A percentile compares a stretch with the other conserved stretches of the same genome.
Conservation (phyloP, 1,140 invertebrate genomes). For the Cherax destructor region DNA sequence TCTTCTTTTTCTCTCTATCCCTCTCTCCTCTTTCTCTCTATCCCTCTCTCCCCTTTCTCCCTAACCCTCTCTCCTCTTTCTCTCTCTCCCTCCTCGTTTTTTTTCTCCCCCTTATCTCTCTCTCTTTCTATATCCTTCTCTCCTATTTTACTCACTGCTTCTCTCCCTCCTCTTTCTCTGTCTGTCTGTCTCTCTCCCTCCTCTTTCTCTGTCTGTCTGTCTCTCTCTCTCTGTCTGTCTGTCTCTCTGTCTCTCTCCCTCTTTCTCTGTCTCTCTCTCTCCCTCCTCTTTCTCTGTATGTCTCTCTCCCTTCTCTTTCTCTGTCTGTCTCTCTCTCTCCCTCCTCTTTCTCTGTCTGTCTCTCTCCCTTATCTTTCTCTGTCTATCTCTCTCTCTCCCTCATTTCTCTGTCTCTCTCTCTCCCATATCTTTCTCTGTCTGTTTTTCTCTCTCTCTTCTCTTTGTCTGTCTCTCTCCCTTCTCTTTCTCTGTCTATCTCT, state of each 20-base stretch:
- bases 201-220: not conserved
- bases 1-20: not conserved
- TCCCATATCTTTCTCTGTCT: not conserved
- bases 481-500: not conserved
- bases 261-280: not conserved
- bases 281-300: not conserved
- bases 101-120: not conserved
- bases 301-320: not conserved
- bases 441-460: not conserved
- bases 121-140: not conserved
- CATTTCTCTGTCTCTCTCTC: not conserved
- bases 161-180: too few relatives aligned
- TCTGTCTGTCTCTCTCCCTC: constrained; percentile 4
- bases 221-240: not conserved
- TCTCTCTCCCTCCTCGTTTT: not conserved
- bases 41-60: too few relatives aligned
- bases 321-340: not conserved
- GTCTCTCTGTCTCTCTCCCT: not conserved
- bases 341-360: not conserved
- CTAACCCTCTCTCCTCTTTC: not conserved
- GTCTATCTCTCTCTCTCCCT: not conserved
- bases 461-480: not conserved
- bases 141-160: not conserved
- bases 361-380: not conserved
- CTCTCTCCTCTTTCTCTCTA: not conserved